Base-by-base conservation (phyloP, 2,888 invertebrate species). In the Invenusta paracnida region DNA sequence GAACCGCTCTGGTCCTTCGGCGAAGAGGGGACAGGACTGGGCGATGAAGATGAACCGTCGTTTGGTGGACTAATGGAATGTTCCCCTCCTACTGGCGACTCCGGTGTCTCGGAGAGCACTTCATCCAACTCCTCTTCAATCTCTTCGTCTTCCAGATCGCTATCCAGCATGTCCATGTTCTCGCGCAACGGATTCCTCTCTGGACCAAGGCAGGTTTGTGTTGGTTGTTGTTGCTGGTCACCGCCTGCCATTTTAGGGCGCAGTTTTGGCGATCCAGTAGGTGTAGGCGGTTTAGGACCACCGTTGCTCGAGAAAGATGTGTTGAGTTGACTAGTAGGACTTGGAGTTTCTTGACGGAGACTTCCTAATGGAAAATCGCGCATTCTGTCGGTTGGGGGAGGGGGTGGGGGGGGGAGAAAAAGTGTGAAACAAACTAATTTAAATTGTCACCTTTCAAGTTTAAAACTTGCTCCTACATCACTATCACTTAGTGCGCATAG, bases 61-160 rank as follows among this genome's bases (percentile, higher is more conserved):
- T 73, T 23, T 5, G 27, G 73, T 2, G 73, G 5, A n/a, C n/a
- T n/a, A n/a, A n/a, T n/a, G n/a, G n/a, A n/a, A n/a, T n/a, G n/a
- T 5, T 73, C 73, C 17, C 23, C 23, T 23, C 73, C 73, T 2
- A 25, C 27, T 2, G 73, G 73, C 17, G 73, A 73, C 5, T 73
- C 73, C 17, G 73, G 73, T n/a, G 17, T 73, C 2, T 25, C 73
- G 73, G 11, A 5, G 25, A n/a, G 2, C 17, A 48, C 5, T 23
- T 73, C 17, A 13, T 73, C 73, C 25, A 73, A 25, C 27, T 73
- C 73, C 73, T 73, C 73, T 23, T 73, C 73, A 23, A 73, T 73
- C 23, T 73, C 73, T n/a, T 73, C 73, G 73, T 73, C 73, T 13
- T 73, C 73, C 2, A 23, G 73, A 73, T 73, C 73, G 25, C 73